Evolutionary conservation across 2,113 vertebrate species (phyloP).

Genomic region (Dromiciops gliroides): DNA sequence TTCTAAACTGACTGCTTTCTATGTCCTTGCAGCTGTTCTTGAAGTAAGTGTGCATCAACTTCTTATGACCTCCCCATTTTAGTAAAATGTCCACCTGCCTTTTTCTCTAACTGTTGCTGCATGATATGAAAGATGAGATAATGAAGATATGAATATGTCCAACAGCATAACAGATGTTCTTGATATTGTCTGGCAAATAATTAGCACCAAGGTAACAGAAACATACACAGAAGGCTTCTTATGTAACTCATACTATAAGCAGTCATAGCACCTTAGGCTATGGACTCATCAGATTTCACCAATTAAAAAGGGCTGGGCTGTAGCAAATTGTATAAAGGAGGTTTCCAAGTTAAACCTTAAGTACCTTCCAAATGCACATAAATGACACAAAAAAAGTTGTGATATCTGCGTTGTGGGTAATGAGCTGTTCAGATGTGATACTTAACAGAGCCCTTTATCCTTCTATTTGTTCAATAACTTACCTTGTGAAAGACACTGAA

Average conservation of each 20-base stretch:
- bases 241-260: not conserved
- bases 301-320: conserved; percentile 23
- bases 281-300: conserved; percentile 36
- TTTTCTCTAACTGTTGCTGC: accelerated
- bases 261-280: not conserved
- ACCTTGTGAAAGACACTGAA: not conserved
- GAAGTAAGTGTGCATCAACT: not conserved
- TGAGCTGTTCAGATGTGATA: not conserved
- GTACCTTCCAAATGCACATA: not conserved
- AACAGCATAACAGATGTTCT: not conserved
- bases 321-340: conserved; percentile 24
- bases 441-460: not conserved
- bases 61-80: not conserved
- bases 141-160: not conserved
- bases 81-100: no score
- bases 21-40: not conserved
- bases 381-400: not conserved
- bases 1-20: not conserved
- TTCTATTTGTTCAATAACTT: not conserved
- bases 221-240: conserved; percentile 19
- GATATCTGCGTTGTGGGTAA: not conserved
- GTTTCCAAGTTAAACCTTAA: conserved; percentile 45
- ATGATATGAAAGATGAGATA: no score
- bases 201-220: conserved; percentile 32
- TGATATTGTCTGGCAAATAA: not conserved